phyloP scores from a whole-genome alignment of 2,113 vertebrate species.

The Triplophysa rosa region DNA sequence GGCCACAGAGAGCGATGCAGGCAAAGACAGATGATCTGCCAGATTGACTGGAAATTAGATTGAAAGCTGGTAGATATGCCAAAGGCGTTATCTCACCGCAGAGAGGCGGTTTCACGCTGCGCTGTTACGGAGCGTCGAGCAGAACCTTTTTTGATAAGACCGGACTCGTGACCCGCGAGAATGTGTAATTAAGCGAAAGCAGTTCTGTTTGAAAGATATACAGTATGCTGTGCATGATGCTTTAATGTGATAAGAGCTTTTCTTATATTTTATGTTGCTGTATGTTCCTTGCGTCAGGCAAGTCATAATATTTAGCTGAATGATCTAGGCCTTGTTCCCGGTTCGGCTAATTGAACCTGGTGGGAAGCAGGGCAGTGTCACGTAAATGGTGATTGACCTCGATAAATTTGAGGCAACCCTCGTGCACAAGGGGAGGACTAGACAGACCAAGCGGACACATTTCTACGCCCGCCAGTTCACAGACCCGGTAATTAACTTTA shows the following conservation, averaged over 20 bases:
- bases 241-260: background rate
- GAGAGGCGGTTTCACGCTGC: slow-evolving; percentile 22
- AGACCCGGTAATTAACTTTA: slow-evolving; percentile 55
- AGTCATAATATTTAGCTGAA: slow-evolving; percentile 17
- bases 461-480: slow-evolving; percentile 38
- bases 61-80: slow-evolving; percentile 41
- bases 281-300: background rate
- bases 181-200: slow-evolving; percentile 23
- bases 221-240: background rate
- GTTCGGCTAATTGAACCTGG: slow-evolving; percentile 41
- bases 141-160: slow-evolving; percentile 33
- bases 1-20: slow-evolving; percentile 19
- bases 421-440: slow-evolving; percentile 6
- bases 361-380: slow-evolving; percentile 16
- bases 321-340: slow-evolving; percentile 10
- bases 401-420: slow-evolving; percentile 42
- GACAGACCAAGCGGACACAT: slow-evolving; percentile 20
- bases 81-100: slow-evolving; percentile 22
- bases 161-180: slow-evolving; percentile 19
- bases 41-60: slow-evolving; percentile 48
- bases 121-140: background rate
- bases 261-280: background rate
- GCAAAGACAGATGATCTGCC: slow-evolving; percentile 49
- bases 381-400: slow-evolving; percentile 46
- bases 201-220: background rate